These are phyloP conservation scores for Meghimatium bilineatum DNA, from an alignment of 2,888 invertebrate genomes.

Conservation along the genomic window DNA sequence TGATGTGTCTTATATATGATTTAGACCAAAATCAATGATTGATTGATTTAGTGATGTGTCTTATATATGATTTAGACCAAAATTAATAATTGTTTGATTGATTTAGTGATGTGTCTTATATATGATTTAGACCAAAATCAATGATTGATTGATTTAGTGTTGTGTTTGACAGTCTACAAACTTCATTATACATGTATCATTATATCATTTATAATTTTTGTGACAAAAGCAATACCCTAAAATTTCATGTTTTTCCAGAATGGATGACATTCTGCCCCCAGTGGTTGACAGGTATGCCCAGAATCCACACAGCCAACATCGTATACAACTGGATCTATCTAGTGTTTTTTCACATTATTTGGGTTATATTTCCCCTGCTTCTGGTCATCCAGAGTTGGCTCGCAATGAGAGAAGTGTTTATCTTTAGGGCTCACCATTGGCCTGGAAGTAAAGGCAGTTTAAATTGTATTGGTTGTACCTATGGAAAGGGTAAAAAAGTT, in stretches of 20 bases:
- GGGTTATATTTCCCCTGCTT: background rate
- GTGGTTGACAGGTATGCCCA: conserved; percentile 68
- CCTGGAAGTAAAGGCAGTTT: background rate
- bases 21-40: no score
- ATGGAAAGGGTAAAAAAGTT: no score
- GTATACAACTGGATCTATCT: conserved; percentile 46
- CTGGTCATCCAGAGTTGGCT: background rate
- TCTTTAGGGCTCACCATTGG: background rate
- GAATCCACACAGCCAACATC: conserved; percentile 65
- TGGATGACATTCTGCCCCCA: conserved; percentile 54
- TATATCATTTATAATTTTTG: no score
- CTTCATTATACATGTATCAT: no score
- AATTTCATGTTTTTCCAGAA: background rate
- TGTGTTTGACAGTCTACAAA: no score
- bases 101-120: no score
- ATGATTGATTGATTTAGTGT: no score
- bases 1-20: no score
- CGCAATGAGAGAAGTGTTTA: background rate
- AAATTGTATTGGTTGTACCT: background rate
- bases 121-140: no score
- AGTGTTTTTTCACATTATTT: background rate
- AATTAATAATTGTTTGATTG: no score
- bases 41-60: no score
- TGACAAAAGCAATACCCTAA: background rate
- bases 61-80: no score